These are phyloP conservation scores for Pterocles orientalis DNA, from an alignment of 2,113 vertebrate genomes.

Conservation along the genomic window DNA sequence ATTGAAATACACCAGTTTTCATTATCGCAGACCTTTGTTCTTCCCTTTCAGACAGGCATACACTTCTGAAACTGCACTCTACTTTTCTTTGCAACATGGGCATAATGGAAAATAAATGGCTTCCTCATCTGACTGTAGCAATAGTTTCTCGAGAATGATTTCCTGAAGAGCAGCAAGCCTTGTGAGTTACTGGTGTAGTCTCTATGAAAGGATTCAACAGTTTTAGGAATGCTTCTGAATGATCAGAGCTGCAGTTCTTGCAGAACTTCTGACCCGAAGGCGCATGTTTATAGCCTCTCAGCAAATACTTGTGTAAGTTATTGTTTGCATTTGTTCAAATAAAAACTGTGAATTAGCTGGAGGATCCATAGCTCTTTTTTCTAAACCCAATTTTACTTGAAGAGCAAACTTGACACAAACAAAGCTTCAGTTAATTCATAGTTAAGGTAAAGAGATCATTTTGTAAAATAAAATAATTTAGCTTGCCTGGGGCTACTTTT, in stretches of 20 bases:
- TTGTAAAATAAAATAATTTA: not conserved
- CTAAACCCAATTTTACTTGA: not conserved
- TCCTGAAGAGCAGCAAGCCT: not conserved
- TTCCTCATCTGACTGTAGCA: not conserved
- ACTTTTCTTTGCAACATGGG: not conserved
- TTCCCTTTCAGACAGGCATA: not conserved
- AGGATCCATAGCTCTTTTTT: not conserved
- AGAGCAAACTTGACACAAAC: not conserved
- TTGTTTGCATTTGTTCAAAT: not conserved
- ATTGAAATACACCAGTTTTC: slow-evolving; percentile 17
- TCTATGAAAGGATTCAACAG: not conserved
- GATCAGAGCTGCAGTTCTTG: not conserved
- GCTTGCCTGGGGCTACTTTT: accelerated
- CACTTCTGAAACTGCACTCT: not conserved
- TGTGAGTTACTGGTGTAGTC: not conserved
- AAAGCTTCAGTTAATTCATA: not conserved
- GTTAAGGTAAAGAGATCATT: not conserved
- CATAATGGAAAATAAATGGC: not conserved
- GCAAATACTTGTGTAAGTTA: not conserved
- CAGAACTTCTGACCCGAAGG: not conserved
- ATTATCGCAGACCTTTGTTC: not conserved
- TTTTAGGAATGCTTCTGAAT: not conserved
- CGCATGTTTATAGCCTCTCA: accelerated
- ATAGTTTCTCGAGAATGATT: not conserved
- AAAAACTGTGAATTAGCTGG: not conserved